Percentiles rank a stretch among this genome's conserved stretches.
These are phyloP conservation scores for Ricordea florida DNA, from an alignment of 92 coral and sea anemone species.

Conservation along the genomic window DNA sequence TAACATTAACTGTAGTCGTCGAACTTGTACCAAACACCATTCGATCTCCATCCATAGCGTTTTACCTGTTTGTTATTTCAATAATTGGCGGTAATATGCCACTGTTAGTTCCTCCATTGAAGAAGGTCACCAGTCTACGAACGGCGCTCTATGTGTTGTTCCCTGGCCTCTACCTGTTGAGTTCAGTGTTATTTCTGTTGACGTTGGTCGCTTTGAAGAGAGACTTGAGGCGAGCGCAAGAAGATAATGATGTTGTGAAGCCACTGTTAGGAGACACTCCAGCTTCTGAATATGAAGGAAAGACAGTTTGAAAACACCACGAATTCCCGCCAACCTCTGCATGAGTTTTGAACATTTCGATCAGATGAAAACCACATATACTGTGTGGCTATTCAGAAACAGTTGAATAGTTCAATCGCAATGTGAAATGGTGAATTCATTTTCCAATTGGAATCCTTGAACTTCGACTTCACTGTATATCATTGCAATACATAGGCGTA, in stretches of 20 bases:
- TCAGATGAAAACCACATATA: no score
- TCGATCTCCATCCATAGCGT: slow-evolving; percentile 89
- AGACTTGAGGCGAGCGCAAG: slow-evolving; percentile 55
- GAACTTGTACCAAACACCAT: slow-evolving; percentile 89
- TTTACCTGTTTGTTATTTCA: slow-evolving; percentile 82
- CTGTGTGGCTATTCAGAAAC: no score
- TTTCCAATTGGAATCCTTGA: no score
- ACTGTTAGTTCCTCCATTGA: slow-evolving; percentile 78
- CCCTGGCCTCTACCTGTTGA: slow-evolving; percentile 89
- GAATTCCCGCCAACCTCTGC: no score
- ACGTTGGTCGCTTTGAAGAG: slow-evolving; percentile 88
- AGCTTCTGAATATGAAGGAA: background rate
- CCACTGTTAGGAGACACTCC: slow-evolving; percentile 71
- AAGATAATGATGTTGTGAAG: slow-evolving; percentile 42
- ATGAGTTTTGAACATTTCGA: no score
- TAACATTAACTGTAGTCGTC: slow-evolving; percentile 89
- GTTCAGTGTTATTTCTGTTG: slow-evolving; percentile 85
- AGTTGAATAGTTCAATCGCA: no score
- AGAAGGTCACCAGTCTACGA: slow-evolving; percentile 75
- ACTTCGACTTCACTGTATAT: no score
- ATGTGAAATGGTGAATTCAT: no score
- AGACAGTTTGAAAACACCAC: background rate
- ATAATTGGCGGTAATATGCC: slow-evolving; percentile 97
- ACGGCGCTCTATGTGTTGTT: slow-evolving; percentile 80
- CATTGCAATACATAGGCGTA: no score